Conservation (phyloP, 2,113 vertebrate species). For the Cinclus cinclus region DNA sequence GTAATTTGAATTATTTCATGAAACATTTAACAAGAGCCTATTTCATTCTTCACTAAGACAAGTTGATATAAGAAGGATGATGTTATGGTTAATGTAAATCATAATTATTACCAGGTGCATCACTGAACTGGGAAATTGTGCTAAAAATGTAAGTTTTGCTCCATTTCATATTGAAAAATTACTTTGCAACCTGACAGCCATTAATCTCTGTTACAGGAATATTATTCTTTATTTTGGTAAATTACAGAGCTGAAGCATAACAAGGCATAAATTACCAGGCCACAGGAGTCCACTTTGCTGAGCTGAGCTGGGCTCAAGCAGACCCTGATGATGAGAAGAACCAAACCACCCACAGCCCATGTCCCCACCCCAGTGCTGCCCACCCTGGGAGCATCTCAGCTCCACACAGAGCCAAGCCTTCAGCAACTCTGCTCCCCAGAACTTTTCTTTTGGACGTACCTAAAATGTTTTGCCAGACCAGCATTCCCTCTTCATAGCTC, state of each 20-base stretch:
- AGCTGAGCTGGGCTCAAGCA: neutral
- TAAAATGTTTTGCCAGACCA: neutral
- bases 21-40: constrained; percentile 45
- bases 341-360: neutral
- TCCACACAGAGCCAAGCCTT: neutral
- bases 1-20: constrained; percentile 53
- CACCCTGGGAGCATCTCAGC: neutral
- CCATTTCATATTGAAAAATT: constrained; percentile 60
- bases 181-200: neutral
- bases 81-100: constrained; percentile 48
- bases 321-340: neutral
- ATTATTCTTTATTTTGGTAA: constrained; percentile 24
- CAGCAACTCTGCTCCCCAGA: neutral
- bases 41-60: constrained; percentile 45
- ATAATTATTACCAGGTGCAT: constrained; percentile 60
- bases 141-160: constrained; percentile 58
- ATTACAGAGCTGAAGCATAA: neutral
- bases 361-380: neutral
- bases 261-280: constrained; percentile 23
- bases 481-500: neutral
- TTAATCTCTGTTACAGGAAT: constrained; percentile 33
- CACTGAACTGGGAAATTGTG: constrained; percentile 55
- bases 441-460: neutral
- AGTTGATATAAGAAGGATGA: constrained; percentile 35
- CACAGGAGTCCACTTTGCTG: neutral